Percentiles rank a stretch among this genome's conserved stretches.
phyloP scores from a whole-genome alignment of 2,888 invertebrate species.

The Drosophila histrio region DNA sequence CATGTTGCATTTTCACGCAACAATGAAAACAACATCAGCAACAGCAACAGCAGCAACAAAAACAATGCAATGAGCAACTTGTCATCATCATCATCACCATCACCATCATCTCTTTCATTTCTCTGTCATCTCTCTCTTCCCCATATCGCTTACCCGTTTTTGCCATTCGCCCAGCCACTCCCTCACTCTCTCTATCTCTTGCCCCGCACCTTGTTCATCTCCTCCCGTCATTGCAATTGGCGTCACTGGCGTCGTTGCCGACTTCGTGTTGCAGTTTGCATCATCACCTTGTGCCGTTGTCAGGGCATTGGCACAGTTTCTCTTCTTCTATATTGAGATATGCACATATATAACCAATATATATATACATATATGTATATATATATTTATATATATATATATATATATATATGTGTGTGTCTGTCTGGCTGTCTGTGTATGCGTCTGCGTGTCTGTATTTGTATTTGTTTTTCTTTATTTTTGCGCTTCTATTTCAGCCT shows the following conservation, averaged over 20 bases:
- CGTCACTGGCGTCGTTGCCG: conserved; percentile 56
- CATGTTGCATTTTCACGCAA: conserved; percentile 49
- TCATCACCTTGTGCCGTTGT: conserved; percentile 82
- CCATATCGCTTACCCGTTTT: neutral
- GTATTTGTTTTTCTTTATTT: conserved; percentile 29
- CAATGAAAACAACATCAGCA: conserved; percentile 21
- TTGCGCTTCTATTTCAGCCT: conserved; percentile 48
- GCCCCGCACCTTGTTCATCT: conserved; percentile 13
- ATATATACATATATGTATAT: neutral
- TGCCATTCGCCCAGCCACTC: neutral
- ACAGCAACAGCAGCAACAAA: conserved; percentile 33
- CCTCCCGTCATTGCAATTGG: conserved; percentile 54
- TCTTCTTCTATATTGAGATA: conserved; percentile 35
- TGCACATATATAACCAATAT: conserved; percentile 16
- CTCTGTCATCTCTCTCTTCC: neutral
- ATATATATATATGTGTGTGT: neutral
- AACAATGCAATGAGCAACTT: no score
- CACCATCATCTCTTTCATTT: conserved; percentile 7
- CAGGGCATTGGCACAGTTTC: conserved; percentile 83
- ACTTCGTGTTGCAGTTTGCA: conserved; percentile 70
- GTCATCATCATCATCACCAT: conserved; percentile 27
- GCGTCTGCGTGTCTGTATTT: conserved; percentile 35
- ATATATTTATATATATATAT: neutral
- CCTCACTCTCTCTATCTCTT: neutral
- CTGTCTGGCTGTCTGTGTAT: conserved; percentile 9